phyloP scores from a whole-genome alignment of 2,113 vertebrate species.

The Sarotherodon lohbergeri region DNA sequence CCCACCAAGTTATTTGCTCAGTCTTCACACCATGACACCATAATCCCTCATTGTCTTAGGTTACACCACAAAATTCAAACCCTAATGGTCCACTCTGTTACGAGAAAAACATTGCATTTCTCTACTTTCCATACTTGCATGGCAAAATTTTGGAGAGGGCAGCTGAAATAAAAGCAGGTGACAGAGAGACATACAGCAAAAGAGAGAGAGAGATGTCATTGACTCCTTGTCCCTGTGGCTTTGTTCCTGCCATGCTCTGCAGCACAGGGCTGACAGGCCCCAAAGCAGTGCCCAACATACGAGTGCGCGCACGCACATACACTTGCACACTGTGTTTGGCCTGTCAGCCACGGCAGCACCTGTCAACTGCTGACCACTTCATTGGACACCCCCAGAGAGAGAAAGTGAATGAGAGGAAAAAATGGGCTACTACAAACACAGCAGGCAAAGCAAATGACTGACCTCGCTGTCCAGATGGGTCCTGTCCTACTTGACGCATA shows the following conservation, averaged over 20 bases:
- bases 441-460: neutral
- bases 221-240: conserved; percentile 59
- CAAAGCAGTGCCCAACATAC: conserved; percentile 8
- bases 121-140: neutral
- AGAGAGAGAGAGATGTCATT: conserved; percentile 55
- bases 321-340: conserved; percentile 29
- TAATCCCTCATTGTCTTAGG: neutral
- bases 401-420: neutral
- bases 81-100: neutral
- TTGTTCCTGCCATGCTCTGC: conserved; percentile 67
- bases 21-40: neutral
- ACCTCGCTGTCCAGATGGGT: conserved; percentile 18
- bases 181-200: neutral
- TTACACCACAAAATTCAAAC: neutral
- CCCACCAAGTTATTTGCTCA: neutral
- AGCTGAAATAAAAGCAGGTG: neutral
- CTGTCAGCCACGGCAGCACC: conserved; percentile 59
- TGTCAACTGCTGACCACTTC: conserved; percentile 70
- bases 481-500: neutral
- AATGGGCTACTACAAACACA: neutral
- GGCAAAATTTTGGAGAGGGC: neutral
- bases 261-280: conserved; percentile 56
- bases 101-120: neutral
- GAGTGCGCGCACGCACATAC: neutral
- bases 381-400: conserved; percentile 35